Evolutionary conservation across 2,888 invertebrate genomes (phyloP).

Genomic region (Tenthredo amoena): DNA sequence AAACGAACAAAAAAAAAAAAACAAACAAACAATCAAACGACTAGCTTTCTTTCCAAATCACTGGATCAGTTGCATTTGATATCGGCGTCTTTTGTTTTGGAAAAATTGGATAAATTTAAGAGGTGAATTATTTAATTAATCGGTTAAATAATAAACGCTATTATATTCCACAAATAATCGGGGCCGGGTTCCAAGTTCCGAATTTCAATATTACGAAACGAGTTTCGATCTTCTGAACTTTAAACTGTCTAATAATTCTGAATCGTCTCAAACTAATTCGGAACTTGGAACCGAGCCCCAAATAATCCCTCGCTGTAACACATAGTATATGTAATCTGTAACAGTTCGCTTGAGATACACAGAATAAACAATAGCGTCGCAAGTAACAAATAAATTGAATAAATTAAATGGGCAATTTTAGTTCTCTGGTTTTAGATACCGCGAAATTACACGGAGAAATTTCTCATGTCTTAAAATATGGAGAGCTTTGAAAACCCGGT

Average conservation of each 20-base stretch:
- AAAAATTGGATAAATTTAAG: slow-evolving; percentile 76
- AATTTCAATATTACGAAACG: too few relatives aligned
- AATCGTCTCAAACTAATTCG: too few relatives aligned
- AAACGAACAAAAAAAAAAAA: slow-evolving; percentile 52
- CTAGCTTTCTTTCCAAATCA: slow-evolving; percentile 76
- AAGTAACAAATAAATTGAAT: background rate
- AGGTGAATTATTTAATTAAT: slow-evolving; percentile 67
- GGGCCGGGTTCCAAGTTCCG: too few relatives aligned
- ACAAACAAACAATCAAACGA: slow-evolving; percentile 55
- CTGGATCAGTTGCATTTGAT: slow-evolving; percentile 78
- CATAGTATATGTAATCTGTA: too few relatives aligned
- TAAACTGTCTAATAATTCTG: too few relatives aligned
- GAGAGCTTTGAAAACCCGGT: slow-evolving; percentile 58
- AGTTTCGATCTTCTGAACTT: too few relatives aligned
- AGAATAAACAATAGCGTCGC: background rate
- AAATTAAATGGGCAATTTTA: background rate
- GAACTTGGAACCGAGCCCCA: too few relatives aligned
- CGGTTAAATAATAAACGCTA: background rate
- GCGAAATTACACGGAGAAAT: slow-evolving; percentile 59
- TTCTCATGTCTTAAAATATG: slow-evolving; percentile 59
- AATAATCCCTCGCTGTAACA: too few relatives aligned
- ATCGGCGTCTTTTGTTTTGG: slow-evolving; percentile 77
- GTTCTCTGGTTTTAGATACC: slow-evolving; percentile 7
- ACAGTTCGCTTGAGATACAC: background rate
- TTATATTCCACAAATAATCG: too few relatives aligned